Conservation (phyloP, 1,140 invertebrate species). For the Babylonia areolata region DNA sequence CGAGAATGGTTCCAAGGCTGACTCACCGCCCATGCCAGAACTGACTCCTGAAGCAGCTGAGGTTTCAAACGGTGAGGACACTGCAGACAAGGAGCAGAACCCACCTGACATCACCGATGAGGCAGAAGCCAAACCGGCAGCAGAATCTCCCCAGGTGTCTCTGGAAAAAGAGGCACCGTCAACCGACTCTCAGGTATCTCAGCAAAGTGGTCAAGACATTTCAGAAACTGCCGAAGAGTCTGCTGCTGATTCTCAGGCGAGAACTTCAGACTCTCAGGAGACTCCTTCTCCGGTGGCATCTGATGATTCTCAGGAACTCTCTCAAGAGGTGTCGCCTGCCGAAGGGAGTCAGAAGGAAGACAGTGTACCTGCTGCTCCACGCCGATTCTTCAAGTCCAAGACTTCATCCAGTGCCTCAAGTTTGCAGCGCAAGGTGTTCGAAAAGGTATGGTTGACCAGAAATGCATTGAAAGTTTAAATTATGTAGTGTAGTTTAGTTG, state of each 20-base stretch:
- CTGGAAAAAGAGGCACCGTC: not conserved
- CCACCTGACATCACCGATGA: slow-evolving; percentile 34
- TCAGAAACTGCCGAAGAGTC: not conserved
- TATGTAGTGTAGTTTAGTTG: no score
- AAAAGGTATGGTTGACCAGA: slow-evolving; percentile 61
- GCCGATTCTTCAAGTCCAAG: slow-evolving; percentile 64
- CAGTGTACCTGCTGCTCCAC: slow-evolving; percentile 11
- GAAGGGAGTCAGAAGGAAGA: slow-evolving; percentile 50
- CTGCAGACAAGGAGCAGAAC: not conserved
- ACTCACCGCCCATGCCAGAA: slow-evolving; percentile 24
- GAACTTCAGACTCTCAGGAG: slow-evolving; percentile 35
- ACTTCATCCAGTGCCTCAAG: slow-evolving; percentile 48
- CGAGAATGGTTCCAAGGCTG: not conserved
- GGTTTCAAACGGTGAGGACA: not conserved
- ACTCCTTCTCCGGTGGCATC: slow-evolving; percentile 41
- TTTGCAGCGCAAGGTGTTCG: slow-evolving; percentile 47
- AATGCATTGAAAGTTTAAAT: no score
- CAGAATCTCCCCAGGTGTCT: not conserved
- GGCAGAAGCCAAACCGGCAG: not conserved
- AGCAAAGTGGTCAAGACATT: not conserved
- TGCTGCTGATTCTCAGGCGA: slow-evolving; percentile 6
- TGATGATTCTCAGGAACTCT: slow-evolving; percentile 53
- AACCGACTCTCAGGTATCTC: slow-evolving; percentile 17
- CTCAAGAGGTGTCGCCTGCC: slow-evolving; percentile 45
- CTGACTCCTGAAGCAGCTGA: slow-evolving; percentile 15